Evolutionary conservation across 2,888 invertebrate species (phyloP).

Genomic region (Drosophila demipolita): DNA sequence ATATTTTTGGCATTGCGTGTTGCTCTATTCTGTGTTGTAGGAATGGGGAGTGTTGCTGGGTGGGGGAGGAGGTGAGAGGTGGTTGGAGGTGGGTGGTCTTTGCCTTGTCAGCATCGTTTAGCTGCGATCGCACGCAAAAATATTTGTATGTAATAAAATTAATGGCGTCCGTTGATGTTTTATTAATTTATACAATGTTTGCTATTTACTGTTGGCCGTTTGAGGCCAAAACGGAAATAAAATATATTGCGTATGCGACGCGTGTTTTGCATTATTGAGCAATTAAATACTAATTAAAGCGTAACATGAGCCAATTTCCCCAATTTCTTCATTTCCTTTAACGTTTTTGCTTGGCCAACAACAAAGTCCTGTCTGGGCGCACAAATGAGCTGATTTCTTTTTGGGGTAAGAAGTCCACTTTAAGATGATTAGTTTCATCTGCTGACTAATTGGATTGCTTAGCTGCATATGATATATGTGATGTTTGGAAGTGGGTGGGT

Average conservation of each 20-base stretch:
- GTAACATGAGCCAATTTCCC: constrained; percentile 69
- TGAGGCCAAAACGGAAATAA: constrained; percentile 36
- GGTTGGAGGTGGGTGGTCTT: constrained; percentile 12
- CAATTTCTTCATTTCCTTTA: constrained; percentile 26
- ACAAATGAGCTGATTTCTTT: constrained; percentile 34
- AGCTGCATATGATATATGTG: not conserved
- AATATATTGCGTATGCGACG: constrained; percentile 72
- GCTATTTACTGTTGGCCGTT: not conserved
- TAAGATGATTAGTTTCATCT: constrained; percentile 47
- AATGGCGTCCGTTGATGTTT: constrained; percentile 77
- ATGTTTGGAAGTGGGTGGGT: too few species aligned
- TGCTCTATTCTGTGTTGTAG: constrained; percentile 2
- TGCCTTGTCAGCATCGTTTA: constrained; percentile 61
- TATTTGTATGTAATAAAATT: constrained; percentile 75
- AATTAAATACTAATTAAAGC: constrained; percentile 80
- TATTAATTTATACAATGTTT: constrained; percentile 74
- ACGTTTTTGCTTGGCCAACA: not conserved
- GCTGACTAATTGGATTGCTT: constrained; percentile 42
- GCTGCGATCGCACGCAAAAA: constrained; percentile 69
- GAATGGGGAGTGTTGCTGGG: not conserved
- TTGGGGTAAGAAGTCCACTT: not conserved
- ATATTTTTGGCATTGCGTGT: constrained; percentile 48
- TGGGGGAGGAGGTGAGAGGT: not conserved
- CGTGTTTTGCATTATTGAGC: constrained; percentile 74
- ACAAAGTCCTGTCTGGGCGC: constrained; percentile 2